A percentile compares a stretch with the other conserved stretches of the same genome.
Conservation (phyloP, 2,797 vertebrate species). For the Huso huso region DNA sequence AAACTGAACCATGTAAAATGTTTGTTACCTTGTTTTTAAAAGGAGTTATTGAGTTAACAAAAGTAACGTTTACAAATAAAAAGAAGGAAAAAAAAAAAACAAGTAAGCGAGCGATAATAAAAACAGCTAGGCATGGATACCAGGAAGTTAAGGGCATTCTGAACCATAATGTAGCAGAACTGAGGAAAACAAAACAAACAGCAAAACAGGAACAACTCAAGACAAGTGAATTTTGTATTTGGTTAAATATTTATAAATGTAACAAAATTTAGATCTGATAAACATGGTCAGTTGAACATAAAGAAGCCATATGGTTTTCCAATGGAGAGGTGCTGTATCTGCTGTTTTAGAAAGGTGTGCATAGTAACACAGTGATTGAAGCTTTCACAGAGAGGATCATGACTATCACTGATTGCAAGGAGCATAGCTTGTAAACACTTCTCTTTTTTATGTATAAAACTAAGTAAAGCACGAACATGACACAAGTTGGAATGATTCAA, state of each 20-base stretch:
- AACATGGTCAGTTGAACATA: slow-evolving; percentile 20
- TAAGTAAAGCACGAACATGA: slow-evolving; percentile 6
- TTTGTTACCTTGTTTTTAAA: slow-evolving; percentile 68
- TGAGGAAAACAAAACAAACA: slow-evolving; percentile 19
- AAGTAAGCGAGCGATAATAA: slow-evolving; percentile 25
- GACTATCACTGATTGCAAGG: not conserved
- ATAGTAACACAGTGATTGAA: slow-evolving; percentile 8
- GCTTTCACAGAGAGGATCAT: no score
- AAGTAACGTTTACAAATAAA: slow-evolving; percentile 57
- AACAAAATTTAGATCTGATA: slow-evolving; percentile 30
- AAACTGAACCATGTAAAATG: slow-evolving; percentile 73
- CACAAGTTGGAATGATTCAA: slow-evolving; percentile 10
- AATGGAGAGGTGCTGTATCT: slow-evolving; percentile 8
- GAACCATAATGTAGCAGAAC: slow-evolving; percentile 29
- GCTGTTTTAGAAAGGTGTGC: not conserved
- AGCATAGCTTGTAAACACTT: not conserved
- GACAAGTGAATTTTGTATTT: slow-evolving; percentile 14
- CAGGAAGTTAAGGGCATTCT: slow-evolving; percentile 10
- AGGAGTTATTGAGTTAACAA: slow-evolving; percentile 79
- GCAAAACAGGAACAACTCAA: slow-evolving; percentile 3
- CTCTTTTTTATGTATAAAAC: slow-evolving; percentile 23
- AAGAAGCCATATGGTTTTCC: slow-evolving; percentile 21
- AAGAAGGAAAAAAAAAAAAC: slow-evolving; percentile 33
- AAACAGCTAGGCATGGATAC: not conserved
- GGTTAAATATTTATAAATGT: slow-evolving; percentile 34